Evolutionary conservation across 2,113 vertebrate species (phyloP).

Genomic region (Megalops atlanticus): DNA sequence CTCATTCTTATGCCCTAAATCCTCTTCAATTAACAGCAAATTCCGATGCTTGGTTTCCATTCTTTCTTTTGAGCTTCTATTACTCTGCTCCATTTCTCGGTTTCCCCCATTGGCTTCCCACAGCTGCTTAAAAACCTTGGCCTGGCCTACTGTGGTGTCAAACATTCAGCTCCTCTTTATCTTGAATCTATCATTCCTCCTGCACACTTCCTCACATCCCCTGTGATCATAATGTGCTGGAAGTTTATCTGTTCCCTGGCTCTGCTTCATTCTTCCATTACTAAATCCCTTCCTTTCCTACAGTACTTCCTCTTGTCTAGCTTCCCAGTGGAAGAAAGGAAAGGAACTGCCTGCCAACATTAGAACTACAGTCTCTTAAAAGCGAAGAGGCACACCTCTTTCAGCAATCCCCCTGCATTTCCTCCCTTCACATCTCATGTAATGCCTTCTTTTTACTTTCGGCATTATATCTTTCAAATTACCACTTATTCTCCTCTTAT

Average conservation of each 20-base stretch:
- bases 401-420: not conserved
- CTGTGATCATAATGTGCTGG: conserved; percentile 1
- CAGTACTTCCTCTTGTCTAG: too few species aligned
- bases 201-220: not conserved
- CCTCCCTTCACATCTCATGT: not conserved
- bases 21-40: not conserved
- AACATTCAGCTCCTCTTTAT: not conserved
- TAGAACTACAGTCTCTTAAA: not conserved
- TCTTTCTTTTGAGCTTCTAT: not conserved
- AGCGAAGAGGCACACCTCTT: not conserved
- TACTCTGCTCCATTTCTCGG: not conserved
- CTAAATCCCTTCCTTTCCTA: not conserved
- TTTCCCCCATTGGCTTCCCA: not conserved
- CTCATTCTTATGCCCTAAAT: not conserved
- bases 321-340: not conserved
- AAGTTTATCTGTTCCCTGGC: not conserved
- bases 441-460: not conserved
- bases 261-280: not conserved
- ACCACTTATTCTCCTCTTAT: not conserved
- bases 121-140: not conserved
- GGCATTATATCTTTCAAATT: too few species aligned
- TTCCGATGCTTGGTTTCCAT: not conserved
- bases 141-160: not conserved
- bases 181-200: conserved; percentile 1
- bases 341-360: not conserved